These are phyloP conservation scores for Agrilus cyanescens DNA, from an alignment of 2,888 invertebrate genomes.

Conservation along the genomic window DNA sequence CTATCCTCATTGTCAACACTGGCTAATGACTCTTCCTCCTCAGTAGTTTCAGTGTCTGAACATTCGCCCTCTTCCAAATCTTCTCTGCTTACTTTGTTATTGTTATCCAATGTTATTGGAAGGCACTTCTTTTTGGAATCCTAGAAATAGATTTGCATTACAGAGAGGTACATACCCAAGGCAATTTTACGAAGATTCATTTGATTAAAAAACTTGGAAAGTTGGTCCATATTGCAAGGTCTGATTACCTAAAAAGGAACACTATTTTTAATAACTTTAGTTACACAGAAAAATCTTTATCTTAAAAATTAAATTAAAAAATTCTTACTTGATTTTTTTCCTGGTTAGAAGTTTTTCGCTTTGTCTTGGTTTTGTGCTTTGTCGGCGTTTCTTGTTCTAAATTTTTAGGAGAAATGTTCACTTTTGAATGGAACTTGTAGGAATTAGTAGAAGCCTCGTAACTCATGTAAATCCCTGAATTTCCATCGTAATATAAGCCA, in stretches of 20 bases:
- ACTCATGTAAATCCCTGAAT: slow-evolving; percentile 70
- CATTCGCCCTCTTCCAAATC: slow-evolving; percentile 56
- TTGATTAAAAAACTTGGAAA: slow-evolving; percentile 31
- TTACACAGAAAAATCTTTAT: slow-evolving; percentile 7
- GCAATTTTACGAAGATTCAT: slow-evolving; percentile 39
- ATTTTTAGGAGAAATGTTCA: slow-evolving; percentile 24
- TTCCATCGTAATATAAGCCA: slow-evolving; percentile 80
- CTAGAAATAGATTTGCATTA: slow-evolving; percentile 32
- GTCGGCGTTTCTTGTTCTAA: slow-evolving; percentile 27
- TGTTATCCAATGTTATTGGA: slow-evolving; percentile 18
- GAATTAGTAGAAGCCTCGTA: slow-evolving; percentile 64
- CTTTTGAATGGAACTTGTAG: slow-evolving; percentile 74
- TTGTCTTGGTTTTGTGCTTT: slow-evolving; percentile 21
- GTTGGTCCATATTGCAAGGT: slow-evolving; percentile 32
- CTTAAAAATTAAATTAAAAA: slow-evolving; percentile 8
- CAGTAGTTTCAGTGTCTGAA: slow-evolving; percentile 37
- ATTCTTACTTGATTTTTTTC: slow-evolving; percentile 16
- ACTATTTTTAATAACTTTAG: slow-evolving; percentile 6
- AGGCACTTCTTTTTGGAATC: slow-evolving; percentile 23
- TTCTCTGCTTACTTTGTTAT: slow-evolving; percentile 19
- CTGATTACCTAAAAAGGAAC: slow-evolving; percentile 32
- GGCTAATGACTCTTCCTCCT: slow-evolving; percentile 7
- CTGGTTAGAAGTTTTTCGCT: slow-evolving; percentile 12
- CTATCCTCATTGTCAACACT: slow-evolving; percentile 2
- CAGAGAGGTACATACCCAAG: slow-evolving; percentile 41